Evolutionary conservation across 1,140 invertebrate genomes (phyloP), one percentile per base, ranked within the genome.

Genomic region (Telenomus remus): DNA sequence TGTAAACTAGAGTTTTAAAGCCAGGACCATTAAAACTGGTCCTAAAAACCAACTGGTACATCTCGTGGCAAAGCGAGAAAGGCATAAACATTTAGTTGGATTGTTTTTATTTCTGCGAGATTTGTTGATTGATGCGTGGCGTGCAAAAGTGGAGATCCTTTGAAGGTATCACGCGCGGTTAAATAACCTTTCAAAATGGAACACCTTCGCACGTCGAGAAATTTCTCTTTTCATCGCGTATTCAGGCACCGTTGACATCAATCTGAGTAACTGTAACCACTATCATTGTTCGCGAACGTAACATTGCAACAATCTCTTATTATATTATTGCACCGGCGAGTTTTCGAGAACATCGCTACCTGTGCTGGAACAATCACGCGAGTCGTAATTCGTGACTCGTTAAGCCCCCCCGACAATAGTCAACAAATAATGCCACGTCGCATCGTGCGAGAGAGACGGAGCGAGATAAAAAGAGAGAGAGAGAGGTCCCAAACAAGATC

Each of bases 311-410:
- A 27, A 27, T 27, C 19, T 27, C 19, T 27, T 64, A 44, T 59
- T 47, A 47, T 60, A 60, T 73, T 73, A 65, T 60, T 39, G 9
- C 48, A 48, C 19, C 15, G 6, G 13, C 19, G 49, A 27, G 60
- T 27, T 73, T 65, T 70, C 44, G 60, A 55, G 48, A 70, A 70
- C 66, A 56, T 44, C 48, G 60, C 43, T 65, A 76, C 56, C 66
- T 63, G 51, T 57, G 51, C 57, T 49, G 56, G 61, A 61, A 71
- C 66, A 77, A 72, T 46, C 56, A 48, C 19, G 19, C 51, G 39
- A 55, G 66, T 70, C 74, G 66, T 71, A 76, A 71, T 76, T 76
- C 61, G 74, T 76, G 50, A 70, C 74, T 76, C 74, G 74, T 76
- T 76, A 76, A 76, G 66, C 19, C 19, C 59, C 19, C 19, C 59